These are phyloP conservation scores for Chelmon rostratus DNA, from an alignment of 2,797 vertebrate genomes.

Conservation along the genomic window DNA sequence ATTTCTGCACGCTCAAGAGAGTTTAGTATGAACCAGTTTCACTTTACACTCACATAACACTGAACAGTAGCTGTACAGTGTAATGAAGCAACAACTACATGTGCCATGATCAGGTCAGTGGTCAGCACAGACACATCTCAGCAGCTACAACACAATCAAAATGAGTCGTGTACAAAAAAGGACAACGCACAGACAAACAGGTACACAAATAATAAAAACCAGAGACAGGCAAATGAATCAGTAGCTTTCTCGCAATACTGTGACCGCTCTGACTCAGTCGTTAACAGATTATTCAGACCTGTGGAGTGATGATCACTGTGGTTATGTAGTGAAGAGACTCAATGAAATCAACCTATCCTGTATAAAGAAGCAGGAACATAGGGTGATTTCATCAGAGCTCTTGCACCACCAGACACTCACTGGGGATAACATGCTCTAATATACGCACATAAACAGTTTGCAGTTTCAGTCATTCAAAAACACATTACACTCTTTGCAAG, in stretches of 20 bases:
- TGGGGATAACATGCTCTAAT: not conserved
- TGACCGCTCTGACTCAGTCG: not conserved
- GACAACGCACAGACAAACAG: not conserved
- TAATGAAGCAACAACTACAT: not conserved
- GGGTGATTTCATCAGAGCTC: conserved; percentile 91
- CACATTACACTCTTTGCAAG: not conserved
- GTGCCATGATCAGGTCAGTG: not conserved
- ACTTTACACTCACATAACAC: not conserved
- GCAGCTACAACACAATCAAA: conserved; percentile 7
- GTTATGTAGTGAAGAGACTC: conserved; percentile 78
- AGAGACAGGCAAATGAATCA: conserved; percentile 1
- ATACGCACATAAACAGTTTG: not conserved
- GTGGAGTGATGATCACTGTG: conserved; percentile 15
- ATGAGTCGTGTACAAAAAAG: not conserved
- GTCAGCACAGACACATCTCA: not conserved
- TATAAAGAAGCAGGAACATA: conserved; percentile 84
- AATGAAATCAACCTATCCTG: conserved; percentile 94
- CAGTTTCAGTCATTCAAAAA: not conserved
- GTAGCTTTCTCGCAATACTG: not conserved
- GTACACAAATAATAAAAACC: not conserved
- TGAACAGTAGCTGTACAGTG: conserved; percentile 17
- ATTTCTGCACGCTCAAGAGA: not conserved
- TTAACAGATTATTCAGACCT: not conserved
- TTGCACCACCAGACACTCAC: conserved; percentile 71
- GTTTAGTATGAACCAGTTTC: conserved; percentile 12